These are phyloP conservation scores for Rhopilema esculentum DNA, from an alignment of 30 jellyfish, hydroid and myxozoan species.

Conservation along the genomic window DNA sequence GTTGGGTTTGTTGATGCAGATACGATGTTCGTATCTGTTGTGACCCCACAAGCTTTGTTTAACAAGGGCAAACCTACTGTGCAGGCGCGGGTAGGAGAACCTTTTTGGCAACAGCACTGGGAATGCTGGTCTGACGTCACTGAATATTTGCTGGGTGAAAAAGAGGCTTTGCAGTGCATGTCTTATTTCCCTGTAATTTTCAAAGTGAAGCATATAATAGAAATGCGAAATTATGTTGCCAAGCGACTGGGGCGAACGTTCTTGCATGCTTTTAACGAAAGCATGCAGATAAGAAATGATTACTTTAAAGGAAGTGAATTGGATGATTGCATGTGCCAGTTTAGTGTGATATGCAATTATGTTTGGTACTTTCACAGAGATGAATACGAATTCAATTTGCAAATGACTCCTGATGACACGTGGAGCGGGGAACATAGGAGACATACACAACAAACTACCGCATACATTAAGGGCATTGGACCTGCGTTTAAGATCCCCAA, in stretches of 20 bases:
- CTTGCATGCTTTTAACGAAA: conserved; percentile 42
- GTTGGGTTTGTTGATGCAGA: conserved; percentile 84
- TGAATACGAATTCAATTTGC: conserved; percentile 47
- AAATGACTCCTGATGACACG: conserved; percentile 51
- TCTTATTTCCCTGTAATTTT: conserved; percentile 70
- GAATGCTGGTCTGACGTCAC: conserved; percentile 63
- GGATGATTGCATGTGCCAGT: conserved; percentile 58
- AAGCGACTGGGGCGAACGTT: conserved; percentile 34
- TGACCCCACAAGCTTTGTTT: conserved; percentile 61
- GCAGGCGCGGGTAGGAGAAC: conserved; percentile 57
- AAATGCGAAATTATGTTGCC: conserved; percentile 48
- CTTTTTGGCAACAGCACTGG: conserved; percentile 53
- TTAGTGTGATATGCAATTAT: conserved; percentile 47
- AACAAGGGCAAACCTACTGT: conserved; percentile 20
- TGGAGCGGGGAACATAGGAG: conserved; percentile 40
- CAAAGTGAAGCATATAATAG: conserved; percentile 58
- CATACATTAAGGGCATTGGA: conserved; percentile 4
- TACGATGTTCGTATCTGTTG: conserved; percentile 59
- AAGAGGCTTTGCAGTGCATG: conserved; percentile 63
- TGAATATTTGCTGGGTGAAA: conserved; percentile 46
- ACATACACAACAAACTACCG: conserved; percentile 9
- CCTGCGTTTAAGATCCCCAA: conserved; percentile 33
- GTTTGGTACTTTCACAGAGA: conserved; percentile 55
- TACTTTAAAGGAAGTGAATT: conserved; percentile 19
- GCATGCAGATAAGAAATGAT: not conserved